A percentile compares a stretch with the other conserved stretches of the same genome.
These are phyloP conservation scores for Hermaeophaga mercurialis DNA, from an alignment of 2,888 invertebrate genomes.

Conservation along the genomic window DNA sequence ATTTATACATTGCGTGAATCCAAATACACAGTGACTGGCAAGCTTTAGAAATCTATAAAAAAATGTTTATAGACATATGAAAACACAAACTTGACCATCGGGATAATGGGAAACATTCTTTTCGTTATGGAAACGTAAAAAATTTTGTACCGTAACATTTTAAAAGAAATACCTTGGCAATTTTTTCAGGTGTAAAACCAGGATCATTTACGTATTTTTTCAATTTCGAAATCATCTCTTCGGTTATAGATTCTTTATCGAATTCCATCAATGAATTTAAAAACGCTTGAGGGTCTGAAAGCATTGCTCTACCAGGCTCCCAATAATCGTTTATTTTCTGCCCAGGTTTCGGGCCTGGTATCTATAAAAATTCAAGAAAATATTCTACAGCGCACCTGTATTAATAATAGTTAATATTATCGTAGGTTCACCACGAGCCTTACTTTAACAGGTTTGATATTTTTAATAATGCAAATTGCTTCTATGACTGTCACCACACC, in stretches of 20 bases:
- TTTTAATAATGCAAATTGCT: slow-evolving; percentile 82
- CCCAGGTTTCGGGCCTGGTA: slow-evolving; percentile 69
- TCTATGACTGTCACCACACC: slow-evolving; percentile 84
- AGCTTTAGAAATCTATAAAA: slow-evolving; percentile 72
- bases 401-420: no score
- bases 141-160: no score
- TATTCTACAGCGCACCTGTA: no score
- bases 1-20: slow-evolving; percentile 93
- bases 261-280: slow-evolving; percentile 82
- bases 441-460: slow-evolving; percentile 76
- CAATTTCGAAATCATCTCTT: slow-evolving; percentile 80
- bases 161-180: slow-evolving; percentile 64
- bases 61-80: no score
- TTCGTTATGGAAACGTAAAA: no score
- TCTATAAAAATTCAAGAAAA: no score
- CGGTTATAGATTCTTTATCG: slow-evolving; percentile 84
- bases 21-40: slow-evolving; percentile 85
- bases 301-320: slow-evolving; percentile 82
- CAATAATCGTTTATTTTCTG: slow-evolving; percentile 89
- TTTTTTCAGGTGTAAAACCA: slow-evolving; percentile 80
- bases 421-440: no score
- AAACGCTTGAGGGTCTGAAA: slow-evolving; percentile 83
- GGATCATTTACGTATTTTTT: slow-evolving; percentile 78
- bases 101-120: no score
- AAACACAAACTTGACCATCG: no score